Conservation (phyloP, 2,888 invertebrate species). For the Drosophila tripunctata region DNA sequence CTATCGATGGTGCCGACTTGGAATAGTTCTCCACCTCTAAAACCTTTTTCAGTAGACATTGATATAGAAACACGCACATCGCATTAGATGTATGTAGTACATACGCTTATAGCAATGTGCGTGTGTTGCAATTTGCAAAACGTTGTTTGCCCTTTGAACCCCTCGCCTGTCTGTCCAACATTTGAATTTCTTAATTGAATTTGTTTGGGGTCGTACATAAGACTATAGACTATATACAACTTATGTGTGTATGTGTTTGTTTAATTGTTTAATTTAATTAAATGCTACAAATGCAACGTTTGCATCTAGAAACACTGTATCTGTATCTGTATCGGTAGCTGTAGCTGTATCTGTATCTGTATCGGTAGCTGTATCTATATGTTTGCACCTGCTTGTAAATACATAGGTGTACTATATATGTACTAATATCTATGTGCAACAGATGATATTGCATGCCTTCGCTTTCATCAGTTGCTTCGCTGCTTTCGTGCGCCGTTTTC, state of each 20-base stretch:
- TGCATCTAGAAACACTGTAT: conserved; percentile 27
- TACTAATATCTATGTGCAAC: conserved; percentile 48
- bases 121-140: conserved; percentile 60
- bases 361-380: background rate
- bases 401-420: background rate
- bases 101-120: conserved; percentile 63
- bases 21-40: too few relatives aligned
- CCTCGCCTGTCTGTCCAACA: background rate
- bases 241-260: conserved; percentile 53
- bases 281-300: conserved; percentile 68
- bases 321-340: conserved; percentile 10
- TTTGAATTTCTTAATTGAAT: conserved; percentile 73
- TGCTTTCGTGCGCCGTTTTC: conserved; percentile 54
- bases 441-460: conserved; percentile 65
- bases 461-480: conserved; percentile 56
- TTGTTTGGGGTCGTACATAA: conserved; percentile 55
- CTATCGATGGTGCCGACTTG: too few relatives aligned
- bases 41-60: too few relatives aligned
- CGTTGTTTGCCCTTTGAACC: conserved; percentile 32
- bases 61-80: too few relatives aligned
- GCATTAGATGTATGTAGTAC: conserved; percentile 32
- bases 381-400: conserved; percentile 9
- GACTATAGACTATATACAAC: background rate
- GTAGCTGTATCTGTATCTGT: conserved; percentile 11
- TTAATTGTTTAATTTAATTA: conserved; percentile 83